These are phyloP conservation scores for Phenganax subtilis DNA, from an alignment of 92 coral and sea anemone genomes.

Conservation along the genomic window DNA sequence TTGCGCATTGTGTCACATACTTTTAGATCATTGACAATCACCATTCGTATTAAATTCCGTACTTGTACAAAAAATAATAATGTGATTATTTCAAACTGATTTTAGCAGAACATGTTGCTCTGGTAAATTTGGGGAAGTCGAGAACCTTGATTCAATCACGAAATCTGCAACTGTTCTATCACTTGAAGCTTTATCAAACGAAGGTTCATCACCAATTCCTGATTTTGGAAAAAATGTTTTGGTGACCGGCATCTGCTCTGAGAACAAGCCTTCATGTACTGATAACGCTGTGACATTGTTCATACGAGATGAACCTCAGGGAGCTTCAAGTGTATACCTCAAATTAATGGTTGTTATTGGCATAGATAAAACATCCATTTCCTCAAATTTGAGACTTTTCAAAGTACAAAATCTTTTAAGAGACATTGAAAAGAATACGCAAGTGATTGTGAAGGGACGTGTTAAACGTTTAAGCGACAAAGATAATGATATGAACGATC, in stretches of 20 bases:
- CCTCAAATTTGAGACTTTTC: constrained; percentile 31
- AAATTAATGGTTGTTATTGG: constrained; percentile 56
- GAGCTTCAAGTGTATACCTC: constrained; percentile 31
- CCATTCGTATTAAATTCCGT: neutral
- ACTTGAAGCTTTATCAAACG: constrained; percentile 41
- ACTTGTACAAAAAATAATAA: too few species aligned
- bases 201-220: constrained; percentile 26
- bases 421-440: constrained; percentile 43
- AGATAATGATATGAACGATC: constrained; percentile 25
- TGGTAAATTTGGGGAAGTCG: constrained; percentile 60
- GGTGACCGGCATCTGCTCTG: constrained; percentile 55
- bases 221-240: constrained; percentile 34
- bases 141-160: constrained; percentile 31
- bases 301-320: constrained; percentile 53
- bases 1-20: too few species aligned
- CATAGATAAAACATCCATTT: constrained; percentile 7
- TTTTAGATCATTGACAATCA: too few species aligned
- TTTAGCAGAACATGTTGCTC: neutral
- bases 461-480: constrained; percentile 43
- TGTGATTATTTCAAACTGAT: neutral
- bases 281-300: constrained; percentile 48
- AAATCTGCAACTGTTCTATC: constrained; percentile 1
- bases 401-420: constrained; percentile 36
- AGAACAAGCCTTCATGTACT: constrained; percentile 37
- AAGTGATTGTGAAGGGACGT: constrained; percentile 51